phyloP scores from a whole-genome alignment of 2,888 invertebrate species.

The Diogma glabrata region DNA sequence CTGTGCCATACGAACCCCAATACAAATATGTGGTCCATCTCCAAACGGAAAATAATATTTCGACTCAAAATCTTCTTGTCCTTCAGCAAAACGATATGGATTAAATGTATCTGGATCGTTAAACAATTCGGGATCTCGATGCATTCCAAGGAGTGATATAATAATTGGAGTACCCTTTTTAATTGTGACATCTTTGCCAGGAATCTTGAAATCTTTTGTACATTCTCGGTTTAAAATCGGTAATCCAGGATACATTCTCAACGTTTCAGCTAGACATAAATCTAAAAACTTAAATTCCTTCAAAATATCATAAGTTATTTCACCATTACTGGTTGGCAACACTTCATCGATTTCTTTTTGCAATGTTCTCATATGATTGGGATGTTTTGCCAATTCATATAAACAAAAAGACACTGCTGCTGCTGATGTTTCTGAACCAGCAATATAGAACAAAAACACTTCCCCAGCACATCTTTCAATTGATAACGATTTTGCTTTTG shows the following conservation, averaged over 20 bases:
- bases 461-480: constrained; percentile 33
- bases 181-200: constrained; percentile 28
- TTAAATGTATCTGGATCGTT: constrained; percentile 35
- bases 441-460: constrained; percentile 35
- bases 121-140: constrained; percentile 34
- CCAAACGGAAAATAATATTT: constrained; percentile 33
- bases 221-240: constrained; percentile 35
- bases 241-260: constrained; percentile 37
- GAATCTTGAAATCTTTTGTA: constrained; percentile 29
- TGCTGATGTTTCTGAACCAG: constrained; percentile 39
- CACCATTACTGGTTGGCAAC: constrained; percentile 27
- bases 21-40: constrained; percentile 33
- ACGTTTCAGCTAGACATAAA: constrained; percentile 30
- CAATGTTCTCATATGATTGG: constrained; percentile 29
- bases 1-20: constrained; percentile 26
- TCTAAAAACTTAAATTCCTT: constrained; percentile 38
- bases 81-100: constrained; percentile 35
- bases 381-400: constrained; percentile 35
- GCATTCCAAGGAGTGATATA: constrained; percentile 34
- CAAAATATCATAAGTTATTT: constrained; percentile 34
- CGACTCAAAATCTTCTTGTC: constrained; percentile 25
- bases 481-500: constrained; percentile 27
- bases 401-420: constrained; percentile 33
- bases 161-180: constrained; percentile 32
- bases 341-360: constrained; percentile 31